A percentile compares a stretch with the other conserved stretches of the same genome.
These are phyloP conservation scores for Plemyria rubiginata DNA, from an alignment of 2,888 invertebrate genomes.

Conservation along the genomic window DNA sequence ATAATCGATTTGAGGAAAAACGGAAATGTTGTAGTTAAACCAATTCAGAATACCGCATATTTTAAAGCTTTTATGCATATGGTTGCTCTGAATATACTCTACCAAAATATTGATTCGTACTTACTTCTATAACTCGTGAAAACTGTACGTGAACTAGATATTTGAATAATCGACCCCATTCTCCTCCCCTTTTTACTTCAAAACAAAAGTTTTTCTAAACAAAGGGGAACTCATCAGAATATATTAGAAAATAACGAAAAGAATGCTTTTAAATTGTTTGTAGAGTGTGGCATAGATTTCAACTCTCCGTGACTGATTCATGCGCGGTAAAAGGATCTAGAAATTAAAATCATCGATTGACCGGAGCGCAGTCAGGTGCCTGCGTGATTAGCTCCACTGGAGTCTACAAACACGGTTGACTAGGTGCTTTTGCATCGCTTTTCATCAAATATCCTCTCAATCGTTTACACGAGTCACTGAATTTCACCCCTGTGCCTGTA, in stretches of 20 bases:
- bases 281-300: constrained; percentile 7
- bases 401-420: constrained; percentile 64
- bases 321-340: constrained; percentile 45
- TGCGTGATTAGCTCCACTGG: constrained; percentile 59
- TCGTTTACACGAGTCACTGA: constrained; percentile 75
- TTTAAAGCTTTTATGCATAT: no score
- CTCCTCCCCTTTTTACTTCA: neutral
- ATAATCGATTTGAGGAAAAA: no score
- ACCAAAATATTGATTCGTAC: neutral
- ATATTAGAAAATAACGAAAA: neutral
- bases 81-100: no score
- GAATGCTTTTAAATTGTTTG: neutral
- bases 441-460: constrained; percentile 65
- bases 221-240: neutral
- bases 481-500: constrained; percentile 50
- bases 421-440: constrained; percentile 68
- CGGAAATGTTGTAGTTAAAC: no score
- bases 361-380: constrained; percentile 64
- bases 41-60: no score
- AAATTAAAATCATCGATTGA: constrained; percentile 70
- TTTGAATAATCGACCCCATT: neutral
- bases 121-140: neutral
- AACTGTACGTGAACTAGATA: neutral
- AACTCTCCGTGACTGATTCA: constrained; percentile 44
- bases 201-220: neutral